Conservation (phyloP, 1,140 invertebrate species). For the Archivesica marissinica region DNA sequence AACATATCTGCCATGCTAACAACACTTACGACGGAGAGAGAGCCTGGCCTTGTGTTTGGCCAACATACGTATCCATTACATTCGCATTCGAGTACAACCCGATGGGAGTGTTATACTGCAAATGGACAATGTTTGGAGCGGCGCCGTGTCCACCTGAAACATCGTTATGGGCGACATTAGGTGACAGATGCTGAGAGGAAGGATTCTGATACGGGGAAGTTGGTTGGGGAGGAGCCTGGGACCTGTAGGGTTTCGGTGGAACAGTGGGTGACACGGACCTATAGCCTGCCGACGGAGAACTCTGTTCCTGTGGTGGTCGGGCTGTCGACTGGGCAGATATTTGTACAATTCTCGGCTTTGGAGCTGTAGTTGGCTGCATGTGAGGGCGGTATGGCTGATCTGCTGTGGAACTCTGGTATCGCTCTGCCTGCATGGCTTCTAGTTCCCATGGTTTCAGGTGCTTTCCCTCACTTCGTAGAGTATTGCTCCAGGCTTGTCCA, state of each 20-base stretch:
- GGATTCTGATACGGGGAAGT: constrained; percentile 27
- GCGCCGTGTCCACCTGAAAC: constrained; percentile 47
- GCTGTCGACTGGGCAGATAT: constrained; percentile 50
- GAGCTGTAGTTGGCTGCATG: constrained; percentile 16
- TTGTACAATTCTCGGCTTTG: constrained; percentile 53
- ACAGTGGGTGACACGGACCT: constrained; percentile 66
- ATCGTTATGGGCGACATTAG: constrained; percentile 16
- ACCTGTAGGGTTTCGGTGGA: constrained; percentile 65
- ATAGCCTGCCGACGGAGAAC: constrained; percentile 7
- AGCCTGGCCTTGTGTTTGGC: constrained; percentile 86
- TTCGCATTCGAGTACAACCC: constrained; percentile 97
- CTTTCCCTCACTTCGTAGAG: constrained; percentile 64
- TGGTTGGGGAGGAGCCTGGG: constrained; percentile 17
- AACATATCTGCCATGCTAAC: constrained; percentile 34
- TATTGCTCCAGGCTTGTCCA: constrained; percentile 68
- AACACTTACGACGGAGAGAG: constrained; percentile 55
- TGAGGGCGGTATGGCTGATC: constrained; percentile 65
- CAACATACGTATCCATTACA: constrained; percentile 96
- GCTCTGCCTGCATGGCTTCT: constrained; percentile 57
- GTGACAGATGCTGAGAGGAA: constrained; percentile 33
- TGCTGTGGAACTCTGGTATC: constrained; percentile 43
- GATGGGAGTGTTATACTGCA: constrained; percentile 97
- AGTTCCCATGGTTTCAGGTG: constrained; percentile 76
- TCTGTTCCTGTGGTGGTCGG: background rate
- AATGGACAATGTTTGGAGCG: constrained; percentile 75